Percentiles rank a stretch among this genome's conserved stretches.
phyloP scores from a whole-genome alignment of 2,113 vertebrate species.

The Bubo scandiacus region DNA sequence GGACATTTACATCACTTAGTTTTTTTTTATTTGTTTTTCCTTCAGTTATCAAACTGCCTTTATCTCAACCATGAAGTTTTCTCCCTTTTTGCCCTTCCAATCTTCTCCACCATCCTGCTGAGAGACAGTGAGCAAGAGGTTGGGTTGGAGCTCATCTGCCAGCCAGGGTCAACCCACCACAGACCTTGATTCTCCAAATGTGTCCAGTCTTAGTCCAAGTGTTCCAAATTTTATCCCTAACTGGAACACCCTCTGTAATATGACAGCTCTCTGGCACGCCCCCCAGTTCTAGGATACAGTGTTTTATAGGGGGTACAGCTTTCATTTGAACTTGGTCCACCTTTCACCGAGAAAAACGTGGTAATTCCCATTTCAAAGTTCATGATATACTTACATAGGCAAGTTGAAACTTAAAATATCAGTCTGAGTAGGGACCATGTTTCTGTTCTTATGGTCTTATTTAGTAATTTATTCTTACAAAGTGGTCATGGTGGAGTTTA shows the following conservation, averaged over 20 bases:
- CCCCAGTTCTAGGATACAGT: background rate
- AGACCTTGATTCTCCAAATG: background rate
- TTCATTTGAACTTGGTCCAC: background rate
- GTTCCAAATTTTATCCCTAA: accelerated
- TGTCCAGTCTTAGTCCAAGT: background rate
- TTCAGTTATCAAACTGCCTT: background rate
- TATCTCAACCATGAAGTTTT: background rate
- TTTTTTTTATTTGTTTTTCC: background rate
- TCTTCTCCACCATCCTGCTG: background rate
- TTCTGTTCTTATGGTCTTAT: background rate
- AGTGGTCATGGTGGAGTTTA: background rate
- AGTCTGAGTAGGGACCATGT: background rate
- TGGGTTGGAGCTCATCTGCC: background rate
- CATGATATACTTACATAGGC: background rate
- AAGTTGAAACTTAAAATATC: background rate
- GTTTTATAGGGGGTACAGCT: background rate
- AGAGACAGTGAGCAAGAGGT: accelerated
- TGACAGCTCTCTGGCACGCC: background rate
- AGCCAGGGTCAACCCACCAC: background rate
- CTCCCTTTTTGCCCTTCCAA: background rate
- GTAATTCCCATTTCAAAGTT: background rate
- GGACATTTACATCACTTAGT: background rate
- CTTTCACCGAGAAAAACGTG: background rate
- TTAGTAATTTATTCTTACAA: background rate
- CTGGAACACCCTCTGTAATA: background rate